These are phyloP conservation scores for Sebastiscus albofasciatus DNA, from an alignment of 2,797 vertebrate species.

Conservation along the genomic window DNA sequence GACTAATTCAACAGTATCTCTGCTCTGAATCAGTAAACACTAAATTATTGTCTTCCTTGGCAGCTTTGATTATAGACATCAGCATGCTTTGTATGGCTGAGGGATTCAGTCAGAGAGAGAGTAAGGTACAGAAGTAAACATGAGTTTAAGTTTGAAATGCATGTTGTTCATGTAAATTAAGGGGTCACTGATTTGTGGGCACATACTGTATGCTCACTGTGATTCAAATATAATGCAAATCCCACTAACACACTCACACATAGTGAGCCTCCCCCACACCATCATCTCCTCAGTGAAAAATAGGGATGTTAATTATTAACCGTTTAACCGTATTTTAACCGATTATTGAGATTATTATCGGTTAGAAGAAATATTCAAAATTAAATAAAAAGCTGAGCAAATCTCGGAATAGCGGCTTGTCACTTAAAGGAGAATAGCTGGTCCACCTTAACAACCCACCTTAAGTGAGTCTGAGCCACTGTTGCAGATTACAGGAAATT, in stretches of 20 bases:
- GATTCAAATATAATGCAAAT: not conserved
- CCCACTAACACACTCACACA: not conserved
- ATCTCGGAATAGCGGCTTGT: too few relatives aligned
- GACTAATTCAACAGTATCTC: not conserved
- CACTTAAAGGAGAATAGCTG: too few relatives aligned
- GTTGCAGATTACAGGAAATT: too few relatives aligned
- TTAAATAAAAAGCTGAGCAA: too few relatives aligned
- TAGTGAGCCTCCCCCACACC: not conserved
- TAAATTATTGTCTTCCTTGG: not conserved
- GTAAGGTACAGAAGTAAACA: not conserved
- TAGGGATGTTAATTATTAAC: too few relatives aligned
- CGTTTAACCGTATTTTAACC: too few relatives aligned
- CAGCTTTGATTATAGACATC: not conserved
- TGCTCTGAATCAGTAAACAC: slow-evolving; percentile 5
- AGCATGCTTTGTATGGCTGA: too few relatives aligned
- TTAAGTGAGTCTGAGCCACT: too few relatives aligned
- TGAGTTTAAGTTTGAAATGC: not conserved
- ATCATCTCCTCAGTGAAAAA: not conserved
- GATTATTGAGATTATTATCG: too few relatives aligned
- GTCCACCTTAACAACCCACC: too few relatives aligned
- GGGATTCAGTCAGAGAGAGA: not conserved
- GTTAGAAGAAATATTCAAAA: too few relatives aligned
- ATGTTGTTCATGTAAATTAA: not conserved
- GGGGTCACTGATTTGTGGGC: not conserved
- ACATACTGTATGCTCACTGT: not conserved